A percentile compares a stretch with the other conserved stretches of the same genome.
These are phyloP conservation scores for Lemur catta DNA, from an alignment of 2,797 vertebrate genomes.

Conservation along the genomic window DNA sequence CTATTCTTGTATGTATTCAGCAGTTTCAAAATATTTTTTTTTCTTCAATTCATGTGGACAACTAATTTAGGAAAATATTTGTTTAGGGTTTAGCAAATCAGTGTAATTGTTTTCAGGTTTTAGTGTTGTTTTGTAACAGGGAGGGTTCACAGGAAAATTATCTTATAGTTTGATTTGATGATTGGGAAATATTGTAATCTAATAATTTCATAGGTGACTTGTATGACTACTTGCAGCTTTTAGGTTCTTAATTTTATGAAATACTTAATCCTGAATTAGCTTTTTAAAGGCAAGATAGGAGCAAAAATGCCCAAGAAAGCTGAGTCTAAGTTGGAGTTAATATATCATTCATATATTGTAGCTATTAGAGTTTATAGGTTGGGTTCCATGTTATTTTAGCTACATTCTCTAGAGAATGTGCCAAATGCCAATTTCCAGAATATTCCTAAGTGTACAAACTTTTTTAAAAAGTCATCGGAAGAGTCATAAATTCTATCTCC, in stretches of 20 bases:
- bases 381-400: constrained; percentile 4
- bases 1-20: neutral
- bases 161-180: neutral
- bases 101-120: neutral
- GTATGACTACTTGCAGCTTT: neutral
- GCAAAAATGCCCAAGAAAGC: neutral
- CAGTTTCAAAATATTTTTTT: neutral
- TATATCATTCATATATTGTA: neutral
- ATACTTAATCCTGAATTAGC: neutral
- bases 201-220: constrained; percentile 17
- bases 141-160: neutral
- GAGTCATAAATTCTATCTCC: neutral
- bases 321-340: neutral
- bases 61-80: constrained; percentile 6
- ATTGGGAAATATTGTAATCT: neutral
- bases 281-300: neutral
- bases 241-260: neutral
- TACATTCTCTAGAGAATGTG: neutral
- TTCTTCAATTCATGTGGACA: neutral
- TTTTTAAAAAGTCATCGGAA: neutral
- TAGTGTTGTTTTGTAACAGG: neutral
- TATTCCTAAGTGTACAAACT: neutral
- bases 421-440: neutral
- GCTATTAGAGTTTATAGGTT: neutral
- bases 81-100: neutral